Evolutionary conservation across 2,797 vertebrate species (phyloP), one percentile per base, ranked within the genome.

Genomic region (Acanthurus lineatus): DNA sequence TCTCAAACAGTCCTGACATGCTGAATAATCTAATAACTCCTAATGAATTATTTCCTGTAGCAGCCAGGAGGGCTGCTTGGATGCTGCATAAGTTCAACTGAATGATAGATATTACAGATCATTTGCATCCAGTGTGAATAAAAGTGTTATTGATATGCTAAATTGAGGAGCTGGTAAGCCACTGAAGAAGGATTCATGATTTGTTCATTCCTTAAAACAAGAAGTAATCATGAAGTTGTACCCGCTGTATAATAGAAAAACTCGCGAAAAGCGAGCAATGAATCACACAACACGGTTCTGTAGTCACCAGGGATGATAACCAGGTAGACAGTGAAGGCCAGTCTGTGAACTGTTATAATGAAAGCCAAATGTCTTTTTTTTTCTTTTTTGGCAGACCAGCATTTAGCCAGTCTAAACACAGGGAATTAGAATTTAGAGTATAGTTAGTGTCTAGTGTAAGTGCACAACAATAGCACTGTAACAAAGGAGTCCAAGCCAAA

Each of bases 21-120:
- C 86, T 89, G 64, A 93, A 92, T 93, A 93, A 91, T 89, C 88
- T 81, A 87, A 78, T 92, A 87, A 84, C 79, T 84, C 40, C 69
- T 81, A 88, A 87, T 92, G 76, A 82, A 86, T 89, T 90, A 68
- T 69, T 64, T 86, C 58, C 72, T 77, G 81, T 71, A 68, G 79
- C 85, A 73, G 70, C 76, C 52, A 14, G 14, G n/a, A 51, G 75
- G 63, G 69, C 59, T 68, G 69, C 72, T 57, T 58, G 54, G 71
- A 77, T 58, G 56, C 6, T 65, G 28, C 38, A 71, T 12, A 0
- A 12, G 9, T 54, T 83, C 11, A 44, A 32, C 1, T 64, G 17
- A 47, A n/a, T 52, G 53, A 77, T 60, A 49, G 6, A 5, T 22
- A 20, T 19, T 72, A 5, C 4, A 35, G 9, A 63, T 70, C n/a